phyloP scores from a whole-genome alignment of 2,797 vertebrate species.

The Urosaurus nigricauda region DNA sequence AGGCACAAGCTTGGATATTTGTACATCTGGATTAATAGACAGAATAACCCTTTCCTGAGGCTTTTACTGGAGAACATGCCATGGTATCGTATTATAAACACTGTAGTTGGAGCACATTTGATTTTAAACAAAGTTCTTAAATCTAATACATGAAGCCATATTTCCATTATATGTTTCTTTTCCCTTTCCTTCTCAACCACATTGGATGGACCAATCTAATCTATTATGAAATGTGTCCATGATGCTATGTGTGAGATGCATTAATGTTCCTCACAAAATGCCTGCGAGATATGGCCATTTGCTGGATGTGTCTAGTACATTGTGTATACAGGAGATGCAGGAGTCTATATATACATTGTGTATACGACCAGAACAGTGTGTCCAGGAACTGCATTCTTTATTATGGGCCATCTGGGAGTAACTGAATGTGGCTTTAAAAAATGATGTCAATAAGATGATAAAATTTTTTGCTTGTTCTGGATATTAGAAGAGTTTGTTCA shows the following conservation, averaged over 20 bases:
- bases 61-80: conserved; percentile 20
- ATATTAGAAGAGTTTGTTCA: conserved; percentile 52
- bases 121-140: conserved; percentile 42
- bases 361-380: conserved; percentile 47
- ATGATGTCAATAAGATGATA: conserved; percentile 70
- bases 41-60: background rate
- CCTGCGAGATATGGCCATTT: conserved; percentile 64
- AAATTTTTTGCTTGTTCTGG: conserved; percentile 50
- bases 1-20: background rate
- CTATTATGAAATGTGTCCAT: conserved; percentile 55
- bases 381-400: conserved; percentile 72
- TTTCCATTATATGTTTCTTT: conserved; percentile 41
- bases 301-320: conserved; percentile 58
- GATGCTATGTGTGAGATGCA: conserved; percentile 54
- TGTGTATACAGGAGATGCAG: conserved; percentile 40
- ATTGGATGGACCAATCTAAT: conserved; percentile 60
- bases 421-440: conserved; percentile 56
- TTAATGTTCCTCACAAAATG: conserved; percentile 25
- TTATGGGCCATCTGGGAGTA: conserved; percentile 65
- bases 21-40: background rate
- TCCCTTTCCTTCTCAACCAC: conserved; percentile 12
- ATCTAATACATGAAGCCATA: conserved; percentile 30
- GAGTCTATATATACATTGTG: conserved; percentile 48
- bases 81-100: background rate
- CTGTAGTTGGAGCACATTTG: conserved; percentile 37